These are phyloP conservation scores for Rafetus swinhoei DNA, from an alignment of 2,113 vertebrate genomes.

Conservation along the genomic window DNA sequence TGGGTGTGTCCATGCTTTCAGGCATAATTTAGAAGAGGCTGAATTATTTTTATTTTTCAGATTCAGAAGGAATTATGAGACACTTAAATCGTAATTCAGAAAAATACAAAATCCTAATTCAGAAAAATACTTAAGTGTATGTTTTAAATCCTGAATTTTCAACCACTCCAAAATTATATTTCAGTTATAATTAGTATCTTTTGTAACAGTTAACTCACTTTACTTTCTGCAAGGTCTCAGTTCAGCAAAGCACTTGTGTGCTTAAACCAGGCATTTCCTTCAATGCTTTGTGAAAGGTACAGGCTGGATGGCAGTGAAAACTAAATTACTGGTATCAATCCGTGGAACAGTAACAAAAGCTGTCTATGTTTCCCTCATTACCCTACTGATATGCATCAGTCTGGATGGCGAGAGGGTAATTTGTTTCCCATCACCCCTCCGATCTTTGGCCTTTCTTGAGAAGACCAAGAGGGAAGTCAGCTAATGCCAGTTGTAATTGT, in stretches of 20 bases:
- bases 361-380: neutral
- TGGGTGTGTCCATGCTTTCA: neutral
- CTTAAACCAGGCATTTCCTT: neutral
- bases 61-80: neutral
- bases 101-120: neutral
- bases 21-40: neutral
- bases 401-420: neutral
- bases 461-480: neutral
- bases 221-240: neutral
- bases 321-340: neutral
- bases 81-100: neutral
- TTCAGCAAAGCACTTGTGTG: neutral
- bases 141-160: neutral
- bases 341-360: neutral
- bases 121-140: neutral
- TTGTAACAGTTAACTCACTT: neutral
- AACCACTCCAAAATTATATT: neutral
- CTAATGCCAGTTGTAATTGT: neutral
- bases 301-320: neutral
- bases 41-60: neutral
- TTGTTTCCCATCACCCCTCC: neutral
- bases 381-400: neutral
- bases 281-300: conserved; percentile 6
- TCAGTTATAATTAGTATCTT: neutral
- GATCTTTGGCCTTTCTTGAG: neutral